Evolutionary conservation across 2,797 vertebrate genomes (phyloP).

Genomic region (Enteromius paludinosus): DNA sequence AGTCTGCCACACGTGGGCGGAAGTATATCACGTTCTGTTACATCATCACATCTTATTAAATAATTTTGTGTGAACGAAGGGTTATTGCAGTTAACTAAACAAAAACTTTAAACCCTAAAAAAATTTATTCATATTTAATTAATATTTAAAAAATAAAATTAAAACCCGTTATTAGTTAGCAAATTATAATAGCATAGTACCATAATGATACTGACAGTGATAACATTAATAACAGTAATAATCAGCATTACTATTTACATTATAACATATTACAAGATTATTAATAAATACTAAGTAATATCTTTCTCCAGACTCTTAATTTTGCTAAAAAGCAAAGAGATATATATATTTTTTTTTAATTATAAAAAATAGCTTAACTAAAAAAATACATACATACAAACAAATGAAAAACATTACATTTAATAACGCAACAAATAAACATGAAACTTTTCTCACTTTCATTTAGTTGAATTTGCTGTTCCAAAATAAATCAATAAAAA

Average conservation of each 20-base stretch:
- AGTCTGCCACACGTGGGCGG: background rate
- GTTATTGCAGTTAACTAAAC: background rate
- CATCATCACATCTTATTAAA: background rate
- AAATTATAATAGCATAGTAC: background rate
- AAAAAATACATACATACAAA: background rate
- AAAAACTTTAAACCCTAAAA: background rate
- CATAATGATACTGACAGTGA: too few relatives aligned
- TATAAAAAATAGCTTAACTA: background rate
- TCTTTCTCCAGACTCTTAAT: background rate
- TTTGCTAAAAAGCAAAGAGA: too few relatives aligned
- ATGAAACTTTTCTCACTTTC: background rate
- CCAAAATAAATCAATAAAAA: background rate
- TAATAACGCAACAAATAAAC: background rate
- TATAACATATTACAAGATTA: background rate
- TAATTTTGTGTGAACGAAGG: background rate
- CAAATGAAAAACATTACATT: background rate
- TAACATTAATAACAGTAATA: too few relatives aligned
- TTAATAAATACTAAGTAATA: background rate
- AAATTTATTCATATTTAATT: too few relatives aligned
- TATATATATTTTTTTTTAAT: too few relatives aligned
- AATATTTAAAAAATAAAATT: too few relatives aligned
- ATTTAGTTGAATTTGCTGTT: background rate
- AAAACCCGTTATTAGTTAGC: too few relatives aligned
- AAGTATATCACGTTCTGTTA: background rate
- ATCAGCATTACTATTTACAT: too few relatives aligned